These are phyloP conservation scores for Periplaneta americana DNA, from an alignment of 1,140 invertebrate species.

Conservation along the genomic window DNA sequence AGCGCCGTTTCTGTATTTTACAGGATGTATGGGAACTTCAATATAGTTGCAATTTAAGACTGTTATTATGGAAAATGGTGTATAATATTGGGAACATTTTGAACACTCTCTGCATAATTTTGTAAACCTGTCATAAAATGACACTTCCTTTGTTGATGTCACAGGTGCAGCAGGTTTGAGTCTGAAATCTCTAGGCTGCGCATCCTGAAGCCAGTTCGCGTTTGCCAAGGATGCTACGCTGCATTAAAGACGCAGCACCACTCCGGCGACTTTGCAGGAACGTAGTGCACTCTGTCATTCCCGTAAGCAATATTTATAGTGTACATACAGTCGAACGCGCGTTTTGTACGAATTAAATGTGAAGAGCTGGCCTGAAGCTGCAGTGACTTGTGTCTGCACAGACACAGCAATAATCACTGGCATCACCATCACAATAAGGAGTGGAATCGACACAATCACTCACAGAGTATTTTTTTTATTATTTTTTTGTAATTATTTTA, in stretches of 20 bases:
- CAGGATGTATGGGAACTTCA: no score
- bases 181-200: conserved; percentile 87
- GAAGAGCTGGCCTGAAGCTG: no score
- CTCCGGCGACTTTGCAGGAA: not conserved
- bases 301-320: not conserved
- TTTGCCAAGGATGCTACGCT: conserved; percentile 80
- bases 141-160: conserved; percentile 20
- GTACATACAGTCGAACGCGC: not conserved
- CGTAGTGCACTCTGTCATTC: not conserved
- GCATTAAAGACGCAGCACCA: conserved; percentile 33
- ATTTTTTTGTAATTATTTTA: not conserved
- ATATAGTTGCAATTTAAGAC: no score
- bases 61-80: no score
- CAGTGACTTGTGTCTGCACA: no score
- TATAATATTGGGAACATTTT: no score
- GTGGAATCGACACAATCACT: not conserved
- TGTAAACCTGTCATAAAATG: no score
- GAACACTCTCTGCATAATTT: no score
- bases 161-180: conserved; percentile 86
- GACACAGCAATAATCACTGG: no score
- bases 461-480: not conserved
- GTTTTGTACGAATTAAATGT: not conserved
- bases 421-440: no score
- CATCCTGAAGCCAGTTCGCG: conserved; percentile 85
- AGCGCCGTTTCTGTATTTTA: no score